Base-by-base conservation (phyloP, 2,797 vertebrate species). In the Danio albolineatus region DNA sequence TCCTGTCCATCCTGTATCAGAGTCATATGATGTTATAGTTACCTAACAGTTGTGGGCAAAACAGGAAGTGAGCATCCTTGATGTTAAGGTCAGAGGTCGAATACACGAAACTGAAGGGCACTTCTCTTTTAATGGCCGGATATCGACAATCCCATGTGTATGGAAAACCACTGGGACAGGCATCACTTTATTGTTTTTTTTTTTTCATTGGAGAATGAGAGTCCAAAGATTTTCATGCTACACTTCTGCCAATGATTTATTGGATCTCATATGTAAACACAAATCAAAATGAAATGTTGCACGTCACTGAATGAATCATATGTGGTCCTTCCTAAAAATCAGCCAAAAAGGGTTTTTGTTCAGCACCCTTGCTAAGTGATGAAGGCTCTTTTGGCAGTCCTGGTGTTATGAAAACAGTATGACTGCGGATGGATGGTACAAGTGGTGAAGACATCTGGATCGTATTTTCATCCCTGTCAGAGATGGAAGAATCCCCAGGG, bases 31-130 rank as follows among this genome's bases (percentile, higher is more conserved):
- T 73, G 10, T 44, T 14, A 43, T 46, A 67, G 69, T 66, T 65
- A 84, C 53, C 64, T 76, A 67, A 62, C 19, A 59, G 19, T 69
- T 72, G 44, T 9, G 53, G 59, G 41, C 43, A 83, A 85, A 87
- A 86, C 83, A 85, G 85, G 83, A 86, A 82, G 44, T 73, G 39
- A 48, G 72, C 39, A 81, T 75, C 73, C 49, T 83, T 67, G 76
- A 81, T 85, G 41, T 74, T 12, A 44, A 61, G 67, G 77, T 78
- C 73, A 80, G 13, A 61, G 69, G 79, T 82, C 75, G 84, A 80
- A 70, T 71, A 73, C 49, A 77, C 74, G 84, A 84, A 87, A 76
- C 65, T 81, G 65, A 78, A 49, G 67, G 72, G 28, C 19, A 44
- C 21, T 67, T 51, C 59, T 64, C 43, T 80, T 61, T 77, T 72